Evolutionary conservation across 2,797 vertebrate genomes (phyloP), one percentile per base, ranked within the genome.

Genomic region (Xenopus petersii): DNA sequence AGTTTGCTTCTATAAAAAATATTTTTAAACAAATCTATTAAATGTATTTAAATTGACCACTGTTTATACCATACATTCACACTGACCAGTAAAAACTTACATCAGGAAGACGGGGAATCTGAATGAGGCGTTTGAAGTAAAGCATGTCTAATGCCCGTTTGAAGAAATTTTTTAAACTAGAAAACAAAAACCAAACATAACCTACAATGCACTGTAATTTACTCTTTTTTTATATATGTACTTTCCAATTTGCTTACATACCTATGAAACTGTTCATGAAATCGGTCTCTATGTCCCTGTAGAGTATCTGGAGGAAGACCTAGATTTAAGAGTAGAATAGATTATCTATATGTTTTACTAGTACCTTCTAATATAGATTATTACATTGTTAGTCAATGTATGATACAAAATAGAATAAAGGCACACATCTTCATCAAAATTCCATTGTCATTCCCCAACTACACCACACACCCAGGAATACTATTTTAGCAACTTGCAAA

Each of bases 251-350:
- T 13, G 59, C 12, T 17, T 30, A 51, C 36, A 59, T 90, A 96
- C 98, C 96, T 98, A 90, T 94, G 95, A 71, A 98, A 99, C 86
- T 99, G 97, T 84, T 98, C 96, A 0, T 96, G 94, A 88, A 99
- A 99, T 58, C 96, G 93, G 70, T 98, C 96, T 1, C 96, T 90
- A 84, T 99, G 98, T 70, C 98, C 98, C 84, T 97, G 95, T 71
- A 99, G 84, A 0, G 96, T 99, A 85, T 99, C 98, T 0, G 93
- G 89, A 0, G 98, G 94, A 71, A 99, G 93, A 93, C 96, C 98
- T 99, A 83, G 21, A 51, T 56, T 66, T 70, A 0, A 1, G 64
- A 0, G 3, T 0, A 21, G 36, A 24, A 49, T 16, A 33, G 2
- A 63, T 12, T 4, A 63, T 11, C 13, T 36, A 33, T 33, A 56